These are phyloP conservation scores for Rhynchopsitta pachyrhyncha DNA, from an alignment of 2,113 vertebrate genomes.

Conservation along the genomic window DNA sequence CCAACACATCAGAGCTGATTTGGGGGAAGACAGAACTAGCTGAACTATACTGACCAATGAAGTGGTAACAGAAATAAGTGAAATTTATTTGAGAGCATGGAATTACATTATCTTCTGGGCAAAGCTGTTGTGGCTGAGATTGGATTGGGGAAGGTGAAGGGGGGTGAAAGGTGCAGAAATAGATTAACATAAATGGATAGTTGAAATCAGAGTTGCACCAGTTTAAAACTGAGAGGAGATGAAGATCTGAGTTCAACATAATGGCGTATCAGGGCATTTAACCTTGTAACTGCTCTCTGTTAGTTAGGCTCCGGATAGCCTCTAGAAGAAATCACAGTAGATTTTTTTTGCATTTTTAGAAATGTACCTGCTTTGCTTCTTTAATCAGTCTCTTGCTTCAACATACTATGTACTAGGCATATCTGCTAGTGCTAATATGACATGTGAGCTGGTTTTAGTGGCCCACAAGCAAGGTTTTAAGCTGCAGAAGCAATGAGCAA, in stretches of 20 bases:
- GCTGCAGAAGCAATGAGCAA: conserved; percentile 13
- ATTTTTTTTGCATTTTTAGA: neutral
- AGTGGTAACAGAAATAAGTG: neutral
- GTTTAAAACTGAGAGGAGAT: neutral
- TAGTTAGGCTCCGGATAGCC: neutral
- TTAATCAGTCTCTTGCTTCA: neutral
- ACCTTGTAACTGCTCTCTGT: neutral
- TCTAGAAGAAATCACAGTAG: neutral
- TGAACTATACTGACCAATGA: neutral
- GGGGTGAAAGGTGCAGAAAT: neutral
- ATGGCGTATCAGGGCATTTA: neutral
- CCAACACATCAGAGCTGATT: rapidly evolving
- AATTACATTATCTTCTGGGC: neutral
- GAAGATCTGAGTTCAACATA: neutral
- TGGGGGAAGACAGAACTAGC: neutral
- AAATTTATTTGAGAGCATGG: neutral
- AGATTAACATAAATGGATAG: neutral
- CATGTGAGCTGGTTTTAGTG: neutral
- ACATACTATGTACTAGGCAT: neutral
- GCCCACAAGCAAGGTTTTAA: neutral
- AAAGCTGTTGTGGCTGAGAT: neutral
- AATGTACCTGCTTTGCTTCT: neutral
- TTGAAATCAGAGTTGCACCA: neutral
- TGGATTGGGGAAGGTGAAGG: neutral
- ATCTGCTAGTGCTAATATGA: neutral